Conservation (phyloP, 2,797 vertebrate species). For the Caiman crocodilus region DNA sequence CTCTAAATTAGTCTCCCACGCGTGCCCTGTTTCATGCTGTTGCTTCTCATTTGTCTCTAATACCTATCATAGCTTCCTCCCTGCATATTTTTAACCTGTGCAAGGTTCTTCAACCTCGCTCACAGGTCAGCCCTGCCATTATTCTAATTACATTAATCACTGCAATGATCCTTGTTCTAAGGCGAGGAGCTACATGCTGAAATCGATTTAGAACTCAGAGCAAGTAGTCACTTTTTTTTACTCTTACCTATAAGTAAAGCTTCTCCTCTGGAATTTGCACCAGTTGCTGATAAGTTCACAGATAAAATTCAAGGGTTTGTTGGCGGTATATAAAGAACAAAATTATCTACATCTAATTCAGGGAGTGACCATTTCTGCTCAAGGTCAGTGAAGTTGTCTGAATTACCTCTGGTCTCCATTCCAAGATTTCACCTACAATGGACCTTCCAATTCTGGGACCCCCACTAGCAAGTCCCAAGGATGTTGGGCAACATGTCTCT, state of each 20-base stretch:
- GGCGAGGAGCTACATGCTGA: neutral
- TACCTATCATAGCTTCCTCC: neutral
- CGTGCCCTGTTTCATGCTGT: accelerated
- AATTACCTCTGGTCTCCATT: neutral
- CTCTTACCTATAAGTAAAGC: neutral
- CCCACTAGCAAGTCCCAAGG: neutral
- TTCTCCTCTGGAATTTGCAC: neutral
- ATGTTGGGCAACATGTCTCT: neutral
- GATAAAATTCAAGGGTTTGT: accelerated
- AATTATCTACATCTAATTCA: accelerated
- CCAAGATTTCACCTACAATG: neutral
- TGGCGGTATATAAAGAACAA: accelerated
- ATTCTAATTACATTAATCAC: accelerated
- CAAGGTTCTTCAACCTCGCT: neutral
- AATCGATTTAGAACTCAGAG: neutral
- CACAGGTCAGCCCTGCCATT: neutral
- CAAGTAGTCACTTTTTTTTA: accelerated
- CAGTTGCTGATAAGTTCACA: neutral
- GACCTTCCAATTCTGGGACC: neutral
- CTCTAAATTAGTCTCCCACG: neutral
- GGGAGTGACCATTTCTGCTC: accelerated
- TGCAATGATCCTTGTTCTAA: neutral
- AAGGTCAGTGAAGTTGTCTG: neutral
- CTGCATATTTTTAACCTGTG: neutral
- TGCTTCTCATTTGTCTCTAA: slow-evolving; percentile 11